These are phyloP conservation scores for Pegea sp. DNA, from an alignment of 23 tunicate species.

Conservation along the genomic window DNA sequence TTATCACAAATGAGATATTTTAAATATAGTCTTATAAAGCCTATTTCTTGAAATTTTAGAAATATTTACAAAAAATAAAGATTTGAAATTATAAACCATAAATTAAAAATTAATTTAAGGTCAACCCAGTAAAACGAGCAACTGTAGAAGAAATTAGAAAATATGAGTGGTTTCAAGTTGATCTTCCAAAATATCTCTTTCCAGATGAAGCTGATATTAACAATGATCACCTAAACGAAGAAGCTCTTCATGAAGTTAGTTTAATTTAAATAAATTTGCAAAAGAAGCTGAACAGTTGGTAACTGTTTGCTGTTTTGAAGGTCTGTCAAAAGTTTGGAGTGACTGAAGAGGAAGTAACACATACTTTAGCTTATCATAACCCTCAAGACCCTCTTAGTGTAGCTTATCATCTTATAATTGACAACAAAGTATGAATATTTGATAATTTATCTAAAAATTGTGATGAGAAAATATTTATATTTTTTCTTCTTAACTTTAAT, in stretches of 20 bases:
- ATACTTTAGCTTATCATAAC: constrained; percentile 50
- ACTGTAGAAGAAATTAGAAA: constrained; percentile 70
- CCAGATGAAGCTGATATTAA: constrained; percentile 53
- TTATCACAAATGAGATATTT: too few relatives aligned
- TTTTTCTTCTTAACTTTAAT: not conserved
- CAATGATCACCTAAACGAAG: constrained; percentile 47
- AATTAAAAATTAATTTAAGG: constrained; percentile 8
- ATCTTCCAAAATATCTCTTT: constrained; percentile 61
- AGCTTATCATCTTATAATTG: constrained; percentile 96
- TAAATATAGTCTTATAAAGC: too few relatives aligned
- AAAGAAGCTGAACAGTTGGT: too few relatives aligned
- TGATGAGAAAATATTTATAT: not conserved
- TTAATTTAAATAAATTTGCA: not conserved
- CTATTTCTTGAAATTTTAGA: too few relatives aligned
- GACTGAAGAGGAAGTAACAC: constrained; percentile 66
- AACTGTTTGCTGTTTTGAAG: too few relatives aligned
- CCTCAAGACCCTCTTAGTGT: constrained; percentile 86
- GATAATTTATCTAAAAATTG: not conserved
- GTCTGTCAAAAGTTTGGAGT: constrained; percentile 89
- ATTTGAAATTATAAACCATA: not conserved
- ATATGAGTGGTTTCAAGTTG: constrained; percentile 79
- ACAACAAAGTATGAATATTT: constrained; percentile 42
- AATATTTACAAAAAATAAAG: not conserved
- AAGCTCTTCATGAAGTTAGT: constrained; percentile 67
- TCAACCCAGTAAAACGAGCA: constrained; percentile 94